Evolutionary conservation across 2,797 vertebrate genomes (phyloP).

Genomic region (Acrossocheilus wenchowensis): DNA sequence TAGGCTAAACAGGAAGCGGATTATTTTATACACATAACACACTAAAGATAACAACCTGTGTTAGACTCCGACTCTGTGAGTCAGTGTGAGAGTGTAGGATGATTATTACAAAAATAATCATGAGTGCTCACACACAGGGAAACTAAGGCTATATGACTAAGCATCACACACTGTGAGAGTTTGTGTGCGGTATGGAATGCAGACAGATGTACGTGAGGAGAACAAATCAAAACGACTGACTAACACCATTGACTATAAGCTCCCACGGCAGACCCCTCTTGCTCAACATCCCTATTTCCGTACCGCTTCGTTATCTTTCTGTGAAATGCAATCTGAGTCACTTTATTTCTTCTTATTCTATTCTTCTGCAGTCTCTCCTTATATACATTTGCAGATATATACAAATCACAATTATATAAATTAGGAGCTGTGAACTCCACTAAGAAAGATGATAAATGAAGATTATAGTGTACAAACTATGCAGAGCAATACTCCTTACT

Average conservation of each 20-base stretch:
- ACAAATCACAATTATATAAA: background rate
- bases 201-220: background rate
- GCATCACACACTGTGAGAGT: background rate
- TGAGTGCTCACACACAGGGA: constrained; percentile 11
- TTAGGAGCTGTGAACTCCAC: background rate
- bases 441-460: background rate
- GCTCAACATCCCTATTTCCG: background rate
- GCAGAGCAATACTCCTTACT: background rate
- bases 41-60: constrained; percentile 25
- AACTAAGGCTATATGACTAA: constrained; percentile 13
- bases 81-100: background rate
- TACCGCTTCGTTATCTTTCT: background rate
- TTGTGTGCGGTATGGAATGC: constrained; percentile 21
- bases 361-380: background rate
- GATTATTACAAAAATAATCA: constrained; percentile 19
- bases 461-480: background rate
- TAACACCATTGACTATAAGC: constrained; percentile 6
- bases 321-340: background rate
- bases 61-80: background rate
- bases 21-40: background rate
- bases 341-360: background rate
- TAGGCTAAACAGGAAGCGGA: constrained; percentile 17
- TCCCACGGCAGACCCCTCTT: background rate
- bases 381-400: background rate
- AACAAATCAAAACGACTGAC: constrained; percentile 19